Evolutionary conservation across 2,113 vertebrate genomes (phyloP).

Genomic region (Leucosticte australis): DNA sequence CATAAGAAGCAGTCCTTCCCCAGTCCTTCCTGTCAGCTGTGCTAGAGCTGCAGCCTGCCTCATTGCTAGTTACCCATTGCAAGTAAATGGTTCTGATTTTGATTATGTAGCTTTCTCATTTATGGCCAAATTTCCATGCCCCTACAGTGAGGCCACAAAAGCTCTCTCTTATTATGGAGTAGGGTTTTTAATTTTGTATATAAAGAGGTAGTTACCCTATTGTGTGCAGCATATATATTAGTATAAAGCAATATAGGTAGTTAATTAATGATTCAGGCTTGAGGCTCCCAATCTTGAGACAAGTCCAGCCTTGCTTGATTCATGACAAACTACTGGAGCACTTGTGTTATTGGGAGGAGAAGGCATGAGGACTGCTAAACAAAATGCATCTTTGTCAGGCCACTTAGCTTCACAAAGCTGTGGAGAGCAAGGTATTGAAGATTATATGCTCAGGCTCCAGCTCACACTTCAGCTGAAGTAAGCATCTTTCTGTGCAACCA

Average conservation of each 20-base stretch:
- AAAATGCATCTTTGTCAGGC: neutral
- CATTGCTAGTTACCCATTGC: neutral
- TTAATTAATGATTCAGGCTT: neutral
- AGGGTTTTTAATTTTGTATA: neutral
- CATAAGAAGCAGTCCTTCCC: neutral
- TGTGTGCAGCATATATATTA: neutral
- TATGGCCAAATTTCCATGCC: neutral
- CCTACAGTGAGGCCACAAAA: neutral
- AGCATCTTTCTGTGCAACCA: neutral
- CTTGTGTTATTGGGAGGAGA: neutral
- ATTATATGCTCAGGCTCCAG: neutral
- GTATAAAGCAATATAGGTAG: neutral
- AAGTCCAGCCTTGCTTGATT: neutral
- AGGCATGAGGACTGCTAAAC: neutral
- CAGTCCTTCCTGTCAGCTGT: neutral
- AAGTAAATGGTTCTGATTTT: constrained; percentile 8
- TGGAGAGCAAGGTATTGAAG: neutral
- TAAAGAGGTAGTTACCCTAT: neutral
- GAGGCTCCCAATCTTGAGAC: neutral
- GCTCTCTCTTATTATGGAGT: neutral
- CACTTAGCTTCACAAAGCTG: neutral
- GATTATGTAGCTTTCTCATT: neutral
- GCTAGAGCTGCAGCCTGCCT: neutral
- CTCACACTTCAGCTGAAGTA: constrained; percentile 23
- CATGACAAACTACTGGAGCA: neutral